A percentile compares a stretch with the other conserved stretches of the same genome.
phyloP scores from a whole-genome alignment of 2,888 invertebrate genomes.

The Carcina quercana region DNA sequence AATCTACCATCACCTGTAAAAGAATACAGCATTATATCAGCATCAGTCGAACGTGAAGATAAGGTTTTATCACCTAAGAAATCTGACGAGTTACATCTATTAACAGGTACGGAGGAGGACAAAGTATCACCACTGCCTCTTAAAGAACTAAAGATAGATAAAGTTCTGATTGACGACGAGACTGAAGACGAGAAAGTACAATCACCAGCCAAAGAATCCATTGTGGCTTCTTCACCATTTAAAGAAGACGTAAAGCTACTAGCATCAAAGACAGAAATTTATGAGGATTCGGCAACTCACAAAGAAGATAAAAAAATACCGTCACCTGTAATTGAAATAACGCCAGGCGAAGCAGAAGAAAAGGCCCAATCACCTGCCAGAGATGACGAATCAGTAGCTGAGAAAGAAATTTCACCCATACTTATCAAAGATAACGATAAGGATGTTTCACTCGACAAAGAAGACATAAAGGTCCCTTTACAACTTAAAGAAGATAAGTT shows the following conservation, averaged over 20 bases:
- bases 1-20: neutral
- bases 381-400: no score
- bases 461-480: conserved; percentile 6
- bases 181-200: neutral
- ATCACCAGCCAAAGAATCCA: neutral
- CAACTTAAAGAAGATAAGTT: conserved; percentile 4
- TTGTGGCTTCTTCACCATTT: neutral
- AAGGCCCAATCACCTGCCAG: neutral
- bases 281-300: no score
- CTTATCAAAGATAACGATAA: no score
- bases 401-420: no score
- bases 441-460: no score
- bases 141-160: no score
- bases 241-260: neutral
- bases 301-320: no score
- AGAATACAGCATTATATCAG: no score
- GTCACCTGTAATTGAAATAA: conserved; percentile 5
- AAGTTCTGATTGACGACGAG: no score
- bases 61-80: conserved; percentile 4
- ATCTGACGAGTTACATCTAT: conserved; percentile 4
- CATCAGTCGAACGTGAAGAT: no score
- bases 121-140: neutral
- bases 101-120: neutral
- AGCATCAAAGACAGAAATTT: no score
- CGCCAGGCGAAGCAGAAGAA: neutral